Base-by-base conservation (phyloP, 2,797 vertebrate species). In the Pitangus sulphuratus region DNA sequence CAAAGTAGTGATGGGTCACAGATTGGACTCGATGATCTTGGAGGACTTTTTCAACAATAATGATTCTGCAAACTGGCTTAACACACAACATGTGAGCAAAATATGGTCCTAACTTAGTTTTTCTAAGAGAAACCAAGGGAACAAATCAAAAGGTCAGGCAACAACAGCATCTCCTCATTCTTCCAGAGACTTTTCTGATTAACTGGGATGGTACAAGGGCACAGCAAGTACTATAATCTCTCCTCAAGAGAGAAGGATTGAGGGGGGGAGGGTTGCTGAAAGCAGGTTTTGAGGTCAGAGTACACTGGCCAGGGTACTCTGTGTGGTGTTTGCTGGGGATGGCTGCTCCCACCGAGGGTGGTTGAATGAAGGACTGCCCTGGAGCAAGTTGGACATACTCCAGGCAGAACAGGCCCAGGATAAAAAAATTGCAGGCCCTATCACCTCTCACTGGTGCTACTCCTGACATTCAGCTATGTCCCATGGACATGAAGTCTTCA, bases 11-110 rank as follows among this genome's bases (percentile, higher is more conserved):
- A 44, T 6, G 0, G 4, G 35, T 17, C 78, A 62, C 48, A 44
- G 18, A 2, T 2, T 0, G 48, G 18, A 8, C 12, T 76, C 0
- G 0, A 2, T 28, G 56, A 15, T 22, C 79, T n/a, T 37, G 48
- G n/a, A 62, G 71, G 5, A 13, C 8, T 69, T 69, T 70, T 70
- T 42, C 35, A 2, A 5, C 3, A 37, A 8, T 42, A n/a, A 17
- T 28, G 19, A 2, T 20, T 62, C 48, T 30, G 26, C 13, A 57
- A 8, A 7, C n/a, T 44, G 31, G 2, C 42, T 86, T 57, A 89
- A 84, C 44, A 70, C 6, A 61, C 75, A 81, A 66, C 30, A 44
- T 0, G 2, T 35, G 12, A 78, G 37, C 21, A 86, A 85, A 70
- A 39, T 3, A 15, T 2, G 24, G 3, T 30, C 37, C 50, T n/a